Percentiles rank a stretch among this genome's conserved stretches.
phyloP scores from a whole-genome alignment of 2,113 vertebrate genomes.

The Daubentonia madagascariensis region DNA sequence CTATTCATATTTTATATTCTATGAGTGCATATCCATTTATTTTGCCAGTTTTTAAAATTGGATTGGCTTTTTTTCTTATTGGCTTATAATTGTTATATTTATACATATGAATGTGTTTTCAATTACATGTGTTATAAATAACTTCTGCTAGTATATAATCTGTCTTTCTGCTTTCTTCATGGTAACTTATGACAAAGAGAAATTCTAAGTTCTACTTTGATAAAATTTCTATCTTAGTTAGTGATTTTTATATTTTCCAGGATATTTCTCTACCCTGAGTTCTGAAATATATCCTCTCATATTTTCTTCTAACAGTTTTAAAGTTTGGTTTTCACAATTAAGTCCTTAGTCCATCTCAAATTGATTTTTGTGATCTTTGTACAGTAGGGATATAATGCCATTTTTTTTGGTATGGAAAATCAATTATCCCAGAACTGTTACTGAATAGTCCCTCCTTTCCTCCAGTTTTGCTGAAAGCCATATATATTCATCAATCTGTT shows the following conservation, averaged over 20 bases:
- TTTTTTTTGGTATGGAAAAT: slow-evolving; percentile 31
- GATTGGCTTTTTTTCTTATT: background rate
- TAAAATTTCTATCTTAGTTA: slow-evolving; percentile 37
- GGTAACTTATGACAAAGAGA: background rate
- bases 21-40: background rate
- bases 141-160: background rate
- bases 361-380: slow-evolving; percentile 56
- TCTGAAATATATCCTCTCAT: slow-evolving; percentile 47
- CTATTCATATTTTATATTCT: background rate
- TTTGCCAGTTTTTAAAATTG: background rate
- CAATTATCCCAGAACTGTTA: slow-evolving; percentile 29
- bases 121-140: background rate
- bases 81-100: background rate
- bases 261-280: background rate
- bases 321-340: slow-evolving; percentile 34
- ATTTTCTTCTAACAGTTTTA: slow-evolving; percentile 49
- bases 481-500: background rate
- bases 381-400: background rate
- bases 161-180: slow-evolving; percentile 8
- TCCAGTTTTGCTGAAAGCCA: slow-evolving; percentile 15
- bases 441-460: background rate
- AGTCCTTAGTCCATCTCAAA: slow-evolving; percentile 58
- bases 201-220: slow-evolving; percentile 15
- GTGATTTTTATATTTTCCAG: slow-evolving; percentile 40
- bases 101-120: background rate